Evolutionary conservation across 2,113 vertebrate genomes (phyloP).

Genomic region (Poeciliopsis prolifica): DNA sequence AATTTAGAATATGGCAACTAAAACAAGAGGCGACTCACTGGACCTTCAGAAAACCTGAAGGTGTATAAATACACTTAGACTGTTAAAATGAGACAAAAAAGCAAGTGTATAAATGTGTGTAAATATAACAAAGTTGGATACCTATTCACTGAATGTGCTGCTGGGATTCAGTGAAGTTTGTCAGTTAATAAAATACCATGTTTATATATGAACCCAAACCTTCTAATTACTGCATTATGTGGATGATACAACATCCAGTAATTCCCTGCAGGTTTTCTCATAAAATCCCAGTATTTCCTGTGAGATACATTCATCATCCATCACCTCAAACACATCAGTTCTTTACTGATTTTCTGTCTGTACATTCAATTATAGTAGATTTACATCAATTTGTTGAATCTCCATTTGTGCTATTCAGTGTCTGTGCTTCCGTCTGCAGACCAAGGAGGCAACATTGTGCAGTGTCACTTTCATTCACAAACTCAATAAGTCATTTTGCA

Average conservation of each 20-base stretch:
- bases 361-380: not conserved
- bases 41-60: no score
- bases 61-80: no score
- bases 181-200: not conserved
- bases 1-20: no score
- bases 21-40: no score
- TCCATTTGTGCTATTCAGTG: not conserved
- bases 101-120: no score
- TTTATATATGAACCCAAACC: no score
- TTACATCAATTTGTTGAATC: not conserved
- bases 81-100: no score
- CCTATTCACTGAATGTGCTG: not conserved
- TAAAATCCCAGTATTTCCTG: not conserved
- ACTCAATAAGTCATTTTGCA: slow-evolving; percentile 55
- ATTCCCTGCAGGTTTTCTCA: not conserved
- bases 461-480: slow-evolving; percentile 18
- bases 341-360: not conserved
- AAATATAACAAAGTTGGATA: no score
- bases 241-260: not conserved
- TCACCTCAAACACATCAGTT: not conserved
- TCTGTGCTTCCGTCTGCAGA: slow-evolving; percentile 16
- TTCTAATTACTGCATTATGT: not conserved
- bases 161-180: not conserved
- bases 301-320: not conserved
- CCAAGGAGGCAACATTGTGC: slow-evolving; percentile 12